A percentile compares a stretch with the other conserved stretches of the same genome.
Evolutionary conservation across 1,140 invertebrate species (phyloP).

Genomic region (Drosophila neocordata): DNA sequence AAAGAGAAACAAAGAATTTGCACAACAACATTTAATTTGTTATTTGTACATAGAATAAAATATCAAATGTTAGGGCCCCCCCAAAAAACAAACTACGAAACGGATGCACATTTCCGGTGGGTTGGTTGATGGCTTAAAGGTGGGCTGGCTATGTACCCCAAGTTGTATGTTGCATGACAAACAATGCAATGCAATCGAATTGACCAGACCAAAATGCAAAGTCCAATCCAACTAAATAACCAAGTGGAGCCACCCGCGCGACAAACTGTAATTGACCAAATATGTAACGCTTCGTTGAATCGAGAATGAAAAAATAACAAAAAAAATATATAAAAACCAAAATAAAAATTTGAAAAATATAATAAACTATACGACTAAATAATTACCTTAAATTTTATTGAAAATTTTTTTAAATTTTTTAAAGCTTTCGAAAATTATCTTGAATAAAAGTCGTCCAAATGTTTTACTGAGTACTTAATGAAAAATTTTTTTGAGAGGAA

Average conservation of each 20-base stretch:
- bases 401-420: too few relatives aligned
- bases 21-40: slow-evolving; percentile 35
- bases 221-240: slow-evolving; percentile 18
- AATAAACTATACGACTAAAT: background rate
- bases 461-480: too few relatives aligned
- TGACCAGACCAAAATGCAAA: slow-evolving; percentile 36
- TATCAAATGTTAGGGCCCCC: slow-evolving; percentile 5
- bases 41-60: slow-evolving; percentile 40
- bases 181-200: slow-evolving; percentile 32
- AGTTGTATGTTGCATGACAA: slow-evolving; percentile 60
- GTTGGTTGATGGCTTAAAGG: slow-evolving; percentile 10
- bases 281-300: slow-evolving; percentile 64
- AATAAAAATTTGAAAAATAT: slow-evolving; percentile 13
- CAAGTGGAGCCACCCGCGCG: slow-evolving; percentile 59
- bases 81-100: background rate
- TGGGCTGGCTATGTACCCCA: background rate
- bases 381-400: background rate
- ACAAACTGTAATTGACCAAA: slow-evolving; percentile 75
- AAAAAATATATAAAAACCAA: slow-evolving; percentile 28
- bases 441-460: too few relatives aligned
- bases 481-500: too few relatives aligned
- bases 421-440: too few relatives aligned
- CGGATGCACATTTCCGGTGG: slow-evolving; percentile 71
- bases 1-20: background rate
- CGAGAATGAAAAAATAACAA: slow-evolving; percentile 34